phyloP scores from a whole-genome alignment of 2,113 vertebrate species.

The Epinephelus moara region DNA sequence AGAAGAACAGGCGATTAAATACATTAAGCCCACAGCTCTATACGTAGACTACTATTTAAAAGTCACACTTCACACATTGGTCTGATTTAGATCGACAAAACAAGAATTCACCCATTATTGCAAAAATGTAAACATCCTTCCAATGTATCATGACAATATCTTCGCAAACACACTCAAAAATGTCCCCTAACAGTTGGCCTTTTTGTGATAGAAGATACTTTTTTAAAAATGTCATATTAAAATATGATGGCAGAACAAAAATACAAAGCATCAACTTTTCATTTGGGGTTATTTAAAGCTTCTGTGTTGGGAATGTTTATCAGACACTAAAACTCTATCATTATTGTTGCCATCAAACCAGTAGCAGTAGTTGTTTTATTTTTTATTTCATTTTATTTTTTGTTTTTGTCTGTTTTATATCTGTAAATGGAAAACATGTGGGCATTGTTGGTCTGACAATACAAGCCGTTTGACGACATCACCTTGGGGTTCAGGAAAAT shows the following conservation, averaged over 20 bases:
- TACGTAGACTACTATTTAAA: conserved; percentile 44
- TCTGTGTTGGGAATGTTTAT: neutral
- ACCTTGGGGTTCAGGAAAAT: neutral
- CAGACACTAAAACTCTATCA: neutral
- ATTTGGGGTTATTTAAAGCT: conserved; percentile 26
- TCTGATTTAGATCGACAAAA: conserved; percentile 71
- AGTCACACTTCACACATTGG: conserved; percentile 64
- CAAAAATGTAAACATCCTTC: conserved; percentile 84
- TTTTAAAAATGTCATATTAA: conserved; percentile 2
- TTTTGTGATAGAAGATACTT: conserved; percentile 5
- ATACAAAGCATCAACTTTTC: conserved; percentile 31
- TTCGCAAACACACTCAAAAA: conserved; percentile 66
- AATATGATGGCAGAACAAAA: conserved; percentile 11
- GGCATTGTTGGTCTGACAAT: neutral
- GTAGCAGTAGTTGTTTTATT: too few species aligned
- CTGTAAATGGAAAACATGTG: neutral
- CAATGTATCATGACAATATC: conserved; percentile 70
- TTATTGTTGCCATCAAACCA: neutral
- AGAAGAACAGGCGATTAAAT: conserved; percentile 63
- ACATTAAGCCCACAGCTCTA: conserved; percentile 66
- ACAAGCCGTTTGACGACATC: neutral
- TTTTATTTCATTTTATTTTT: neutral
- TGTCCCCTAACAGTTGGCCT: conserved; percentile 43
- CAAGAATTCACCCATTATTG: conserved; percentile 80
- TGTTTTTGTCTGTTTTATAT: neutral